Evolutionary conservation across 2,797 vertebrate genomes (phyloP).

Genomic region (Aselliscus stoliczkanus): DNA sequence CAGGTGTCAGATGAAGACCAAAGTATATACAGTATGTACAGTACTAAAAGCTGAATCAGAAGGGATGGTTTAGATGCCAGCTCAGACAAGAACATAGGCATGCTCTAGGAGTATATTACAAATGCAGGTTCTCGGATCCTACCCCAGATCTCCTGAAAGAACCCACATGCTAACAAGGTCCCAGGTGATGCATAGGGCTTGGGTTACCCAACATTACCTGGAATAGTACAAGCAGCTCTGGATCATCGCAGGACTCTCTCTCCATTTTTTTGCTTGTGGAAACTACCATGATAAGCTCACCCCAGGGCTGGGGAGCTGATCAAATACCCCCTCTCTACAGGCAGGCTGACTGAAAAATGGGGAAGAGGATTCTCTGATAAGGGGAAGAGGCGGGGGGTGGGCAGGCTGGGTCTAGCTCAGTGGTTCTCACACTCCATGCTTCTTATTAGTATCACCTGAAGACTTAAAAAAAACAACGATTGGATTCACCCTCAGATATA

Average conservation of each 20-base stretch:
- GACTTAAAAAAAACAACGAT: neutral
- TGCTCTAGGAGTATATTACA: neutral
- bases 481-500: neutral
- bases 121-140: neutral
- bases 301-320: neutral
- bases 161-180: neutral
- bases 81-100: neutral
- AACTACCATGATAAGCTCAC: neutral
- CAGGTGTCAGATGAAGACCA: neutral
- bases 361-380: neutral
- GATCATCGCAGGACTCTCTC: neutral
- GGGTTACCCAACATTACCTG: neutral
- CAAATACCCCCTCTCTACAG: accelerated
- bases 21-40: neutral
- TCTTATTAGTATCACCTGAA: neutral
- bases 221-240: neutral
- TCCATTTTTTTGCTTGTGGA: neutral
- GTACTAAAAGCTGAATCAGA: neutral
- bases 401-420: neutral
- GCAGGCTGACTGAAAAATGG: neutral
- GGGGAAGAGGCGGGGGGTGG: accelerated
- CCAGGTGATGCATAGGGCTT: no score
- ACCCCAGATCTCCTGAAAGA: neutral
- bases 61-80: neutral
- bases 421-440: accelerated